Conservation (phyloP, 2,113 vertebrate species). For the Andinoacara biseriatus region DNA sequence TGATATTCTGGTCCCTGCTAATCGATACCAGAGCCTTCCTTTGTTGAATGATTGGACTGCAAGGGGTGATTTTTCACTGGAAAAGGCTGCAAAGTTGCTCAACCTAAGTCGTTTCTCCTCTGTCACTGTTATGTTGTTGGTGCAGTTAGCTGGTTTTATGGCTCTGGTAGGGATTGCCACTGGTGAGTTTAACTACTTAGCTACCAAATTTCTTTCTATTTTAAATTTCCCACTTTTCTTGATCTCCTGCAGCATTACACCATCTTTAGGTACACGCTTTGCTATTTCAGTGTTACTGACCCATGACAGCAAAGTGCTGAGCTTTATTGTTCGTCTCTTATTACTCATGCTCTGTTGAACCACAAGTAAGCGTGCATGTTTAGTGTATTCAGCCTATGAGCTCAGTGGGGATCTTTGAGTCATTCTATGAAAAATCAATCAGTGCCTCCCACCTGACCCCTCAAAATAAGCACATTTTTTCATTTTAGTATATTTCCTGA, state of each 20-base stretch:
- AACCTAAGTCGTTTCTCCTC: neutral
- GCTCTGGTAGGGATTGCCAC: neutral
- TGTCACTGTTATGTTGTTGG: neutral
- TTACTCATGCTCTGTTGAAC: neutral
- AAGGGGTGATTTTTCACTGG: constrained; percentile 3
- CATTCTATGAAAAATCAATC: constrained; percentile 1
- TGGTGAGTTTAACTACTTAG: constrained; percentile 18
- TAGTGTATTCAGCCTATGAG: constrained; percentile 4
- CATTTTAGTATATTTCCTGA: neutral
- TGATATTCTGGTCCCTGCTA: constrained; percentile 20
- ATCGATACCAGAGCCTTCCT: constrained; percentile 20
- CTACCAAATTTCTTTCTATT: neutral
- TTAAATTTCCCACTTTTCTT: constrained; percentile 8
- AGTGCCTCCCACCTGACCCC: neutral
- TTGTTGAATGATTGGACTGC: constrained; percentile 8
- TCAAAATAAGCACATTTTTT: neutral
- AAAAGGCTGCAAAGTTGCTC: constrained; percentile 18
- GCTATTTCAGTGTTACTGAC: neutral
- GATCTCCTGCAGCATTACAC: constrained; percentile 2
- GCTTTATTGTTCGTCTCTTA: constrained; percentile 11
- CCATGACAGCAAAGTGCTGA: neutral
- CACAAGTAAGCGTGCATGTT: neutral
- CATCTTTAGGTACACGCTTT: neutral
- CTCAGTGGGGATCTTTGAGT: neutral
- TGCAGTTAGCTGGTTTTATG: constrained; percentile 9